These are phyloP conservation scores for Atherinosoma microstoma DNA, from an alignment of 2,797 vertebrate species.

Conservation along the genomic window DNA sequence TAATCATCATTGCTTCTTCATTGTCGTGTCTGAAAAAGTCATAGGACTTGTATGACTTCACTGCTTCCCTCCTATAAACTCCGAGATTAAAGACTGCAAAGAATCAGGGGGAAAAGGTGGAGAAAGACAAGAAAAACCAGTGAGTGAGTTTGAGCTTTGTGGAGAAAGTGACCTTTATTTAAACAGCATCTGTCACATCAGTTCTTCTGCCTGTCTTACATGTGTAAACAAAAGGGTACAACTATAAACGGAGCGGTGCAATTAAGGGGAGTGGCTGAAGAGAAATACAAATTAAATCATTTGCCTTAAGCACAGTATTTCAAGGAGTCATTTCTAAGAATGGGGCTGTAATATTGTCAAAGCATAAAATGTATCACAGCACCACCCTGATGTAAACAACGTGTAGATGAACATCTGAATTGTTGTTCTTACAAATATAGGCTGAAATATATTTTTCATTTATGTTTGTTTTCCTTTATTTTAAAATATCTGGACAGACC, in stretches of 20 bases:
- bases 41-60: conserved; percentile 95
- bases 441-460: background rate
- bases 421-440: background rate
- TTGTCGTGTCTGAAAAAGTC: conserved; percentile 99
- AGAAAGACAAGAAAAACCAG: background rate
- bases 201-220: conserved; percentile 39
- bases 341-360: background rate
- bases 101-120: conserved; percentile 1
- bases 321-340: background rate
- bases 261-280: background rate
- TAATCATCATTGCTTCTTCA: conserved; percentile 94
- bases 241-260: background rate
- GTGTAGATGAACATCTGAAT: background rate
- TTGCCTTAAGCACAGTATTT: conserved; percentile 21
- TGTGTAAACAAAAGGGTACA: background rate
- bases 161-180: background rate
- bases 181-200: conserved; percentile 14
- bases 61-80: conserved; percentile 93
- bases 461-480: background rate
- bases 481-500: background rate
- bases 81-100: conserved; percentile 95
- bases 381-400: background rate
- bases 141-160: background rate
- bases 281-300: background rate
- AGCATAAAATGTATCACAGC: background rate